Conservation (phyloP, 2,888 invertebrate genomes). For the Drosophila pseudotakahashii region DNA sequence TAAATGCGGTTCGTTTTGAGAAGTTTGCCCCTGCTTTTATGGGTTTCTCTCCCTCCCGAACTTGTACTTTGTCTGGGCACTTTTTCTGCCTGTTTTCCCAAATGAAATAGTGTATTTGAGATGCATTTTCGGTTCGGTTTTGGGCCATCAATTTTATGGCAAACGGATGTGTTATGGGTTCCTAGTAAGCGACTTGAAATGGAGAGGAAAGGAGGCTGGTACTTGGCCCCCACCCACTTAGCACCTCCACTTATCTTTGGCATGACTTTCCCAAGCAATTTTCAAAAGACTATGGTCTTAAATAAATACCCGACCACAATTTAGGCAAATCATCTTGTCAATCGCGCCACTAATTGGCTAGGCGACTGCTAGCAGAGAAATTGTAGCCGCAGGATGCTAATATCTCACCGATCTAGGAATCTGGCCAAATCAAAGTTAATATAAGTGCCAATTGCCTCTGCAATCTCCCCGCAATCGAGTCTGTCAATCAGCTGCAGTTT, state of each 20-base stretch:
- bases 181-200: slow-evolving; percentile 34
- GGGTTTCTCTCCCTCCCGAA: slow-evolving; percentile 15
- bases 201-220: neutral
- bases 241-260: slow-evolving; percentile 22
- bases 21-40: slow-evolving; percentile 40
- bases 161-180: slow-evolving; percentile 73
- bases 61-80: slow-evolving; percentile 22
- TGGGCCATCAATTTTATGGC: slow-evolving; percentile 76
- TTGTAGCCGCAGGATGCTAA: slow-evolving; percentile 57
- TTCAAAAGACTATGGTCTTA: slow-evolving; percentile 22
- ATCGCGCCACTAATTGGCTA: slow-evolving; percentile 61
- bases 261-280: slow-evolving; percentile 48
- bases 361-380: slow-evolving; percentile 24
- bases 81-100: slow-evolving; percentile 23
- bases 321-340: slow-evolving; percentile 61
- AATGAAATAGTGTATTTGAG: slow-evolving; percentile 50
- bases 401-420: slow-evolving; percentile 35
- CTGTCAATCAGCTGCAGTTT: slow-evolving; percentile 67
- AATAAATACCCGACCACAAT: slow-evolving; percentile 45
- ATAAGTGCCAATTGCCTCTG: slow-evolving; percentile 74
- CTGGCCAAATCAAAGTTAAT: slow-evolving; percentile 72
- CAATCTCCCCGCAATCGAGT: slow-evolving; percentile 2
- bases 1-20: slow-evolving; percentile 64
- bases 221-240: slow-evolving; percentile 12
- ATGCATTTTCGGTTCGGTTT: slow-evolving; percentile 62